Percentiles rank a stretch among this genome's conserved stretches.
Conservation (phyloP, 2,113 vertebrate species). For the Oncorhynchus clarkii region DNA sequence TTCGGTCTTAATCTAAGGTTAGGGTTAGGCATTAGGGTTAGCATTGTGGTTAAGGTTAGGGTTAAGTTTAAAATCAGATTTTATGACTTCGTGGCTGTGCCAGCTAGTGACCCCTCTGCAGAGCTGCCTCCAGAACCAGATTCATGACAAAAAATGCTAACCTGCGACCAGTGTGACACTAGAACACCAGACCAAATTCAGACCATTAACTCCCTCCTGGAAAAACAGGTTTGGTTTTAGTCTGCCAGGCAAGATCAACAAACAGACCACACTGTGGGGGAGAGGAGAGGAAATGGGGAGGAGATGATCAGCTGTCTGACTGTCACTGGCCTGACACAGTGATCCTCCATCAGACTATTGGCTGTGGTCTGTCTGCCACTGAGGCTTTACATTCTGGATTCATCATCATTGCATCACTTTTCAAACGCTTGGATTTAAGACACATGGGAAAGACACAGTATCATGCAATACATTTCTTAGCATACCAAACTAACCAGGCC, state of each 20-base stretch:
- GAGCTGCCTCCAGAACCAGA: too few relatives aligned
- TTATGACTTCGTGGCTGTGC: too few relatives aligned
- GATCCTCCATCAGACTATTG: neutral
- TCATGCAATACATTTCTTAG: neutral
- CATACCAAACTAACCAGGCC: neutral
- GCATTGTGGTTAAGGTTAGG: too few relatives aligned
- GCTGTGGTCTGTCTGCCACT: neutral
- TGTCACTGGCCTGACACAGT: neutral
- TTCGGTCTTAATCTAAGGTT: too few relatives aligned
- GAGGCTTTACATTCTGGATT: neutral
- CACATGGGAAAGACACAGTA: neutral
- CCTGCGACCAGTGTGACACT: neutral
- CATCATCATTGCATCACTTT: neutral
- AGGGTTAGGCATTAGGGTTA: too few relatives aligned
- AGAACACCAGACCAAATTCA: neutral
- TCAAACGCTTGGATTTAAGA: neutral
- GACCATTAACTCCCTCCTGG: neutral
- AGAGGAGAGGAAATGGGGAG: neutral
- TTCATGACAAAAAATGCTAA: too few relatives aligned
- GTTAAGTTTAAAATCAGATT: too few relatives aligned
- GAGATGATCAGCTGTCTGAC: slow-evolving; percentile 2
- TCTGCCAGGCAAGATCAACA: slow-evolving; percentile 28
- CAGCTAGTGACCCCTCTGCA: too few relatives aligned
- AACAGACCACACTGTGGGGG: neutral
- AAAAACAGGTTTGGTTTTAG: slow-evolving; percentile 26